phyloP scores from a whole-genome alignment of 2,113 vertebrate species.

The Dipodomys stephensi region DNA sequence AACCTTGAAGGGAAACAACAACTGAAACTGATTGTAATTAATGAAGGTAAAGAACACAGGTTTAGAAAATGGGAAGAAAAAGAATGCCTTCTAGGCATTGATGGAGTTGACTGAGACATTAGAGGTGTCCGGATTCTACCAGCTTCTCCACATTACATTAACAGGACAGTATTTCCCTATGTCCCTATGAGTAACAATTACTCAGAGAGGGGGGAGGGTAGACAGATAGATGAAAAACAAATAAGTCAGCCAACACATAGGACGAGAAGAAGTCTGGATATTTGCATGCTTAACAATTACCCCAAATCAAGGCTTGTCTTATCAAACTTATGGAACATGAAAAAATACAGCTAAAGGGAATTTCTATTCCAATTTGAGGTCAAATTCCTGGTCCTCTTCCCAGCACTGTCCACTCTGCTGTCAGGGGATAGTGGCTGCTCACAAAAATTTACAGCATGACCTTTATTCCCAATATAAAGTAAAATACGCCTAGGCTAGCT shows the following conservation, averaged over 20 bases:
- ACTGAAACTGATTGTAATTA: not conserved
- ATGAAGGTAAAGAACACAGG: not conserved
- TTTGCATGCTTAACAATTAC: not conserved
- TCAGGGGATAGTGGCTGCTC: not conserved
- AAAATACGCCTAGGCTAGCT: not conserved
- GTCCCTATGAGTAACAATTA: not conserved
- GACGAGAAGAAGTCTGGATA: not conserved
- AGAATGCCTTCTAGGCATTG: not conserved
- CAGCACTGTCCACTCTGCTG: not conserved
- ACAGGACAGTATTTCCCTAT: not conserved
- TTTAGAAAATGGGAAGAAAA: not conserved
- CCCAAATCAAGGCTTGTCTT: not conserved
- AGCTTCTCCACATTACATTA: not conserved
- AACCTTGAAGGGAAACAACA: too few species aligned
- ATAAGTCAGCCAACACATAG: not conserved
- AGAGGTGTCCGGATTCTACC: not conserved
- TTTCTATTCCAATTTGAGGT: not conserved
- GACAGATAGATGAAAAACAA: too few species aligned
- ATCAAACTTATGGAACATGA: not conserved
- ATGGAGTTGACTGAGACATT: not conserved
- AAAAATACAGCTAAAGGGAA: not conserved
- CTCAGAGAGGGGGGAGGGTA: too few species aligned
- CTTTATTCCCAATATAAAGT: not conserved
- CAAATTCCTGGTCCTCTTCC: not conserved
- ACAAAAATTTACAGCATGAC: conserved; percentile 23